These are phyloP conservation scores for Fundulus diaphanus DNA, from an alignment of 2,797 vertebrate genomes.

Conservation along the genomic window DNA sequence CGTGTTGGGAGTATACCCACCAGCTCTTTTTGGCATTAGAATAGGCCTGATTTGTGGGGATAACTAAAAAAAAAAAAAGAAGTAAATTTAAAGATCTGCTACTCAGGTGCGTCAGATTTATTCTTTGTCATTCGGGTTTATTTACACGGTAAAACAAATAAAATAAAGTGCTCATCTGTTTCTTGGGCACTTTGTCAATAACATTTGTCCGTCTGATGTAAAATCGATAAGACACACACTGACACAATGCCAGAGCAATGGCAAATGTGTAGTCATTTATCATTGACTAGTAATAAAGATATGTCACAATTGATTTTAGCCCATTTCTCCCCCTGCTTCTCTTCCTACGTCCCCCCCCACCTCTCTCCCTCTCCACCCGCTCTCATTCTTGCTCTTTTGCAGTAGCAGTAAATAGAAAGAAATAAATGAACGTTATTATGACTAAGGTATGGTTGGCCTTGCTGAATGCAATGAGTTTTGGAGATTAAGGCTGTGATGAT, in stretches of 20 bases:
- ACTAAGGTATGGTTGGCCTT: constrained; percentile 62
- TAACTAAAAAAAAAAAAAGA: constrained; percentile 25
- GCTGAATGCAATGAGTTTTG: constrained; percentile 67
- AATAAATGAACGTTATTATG: constrained; percentile 61
- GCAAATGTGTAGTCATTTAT: constrained; percentile 77
- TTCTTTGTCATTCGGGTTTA: constrained; percentile 45
- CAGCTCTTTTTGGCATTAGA: constrained; percentile 28
- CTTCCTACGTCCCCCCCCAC: background rate
- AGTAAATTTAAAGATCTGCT: constrained; percentile 32
- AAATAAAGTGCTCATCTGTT: constrained; percentile 69
- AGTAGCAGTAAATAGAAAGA: constrained; percentile 50
- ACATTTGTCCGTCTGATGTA: constrained; percentile 75
- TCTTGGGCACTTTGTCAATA: constrained; percentile 72
- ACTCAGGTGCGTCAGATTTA: constrained; percentile 5
- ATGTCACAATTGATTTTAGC: constrained; percentile 80
- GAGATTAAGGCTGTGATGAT: constrained; percentile 47
- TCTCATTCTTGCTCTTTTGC: constrained; percentile 32
- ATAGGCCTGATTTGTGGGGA: constrained; percentile 48
- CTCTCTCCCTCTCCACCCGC: background rate
- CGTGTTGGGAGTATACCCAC: constrained; percentile 67
- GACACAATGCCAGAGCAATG: constrained; percentile 73
- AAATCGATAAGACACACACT: constrained; percentile 78
- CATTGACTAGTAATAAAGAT: constrained; percentile 80
- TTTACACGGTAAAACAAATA: constrained; percentile 71
- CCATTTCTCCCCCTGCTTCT: constrained; percentile 19